Evolutionary conservation across 2,888 invertebrate species (phyloP).

Genomic region (Erebia epiphron): DNA sequence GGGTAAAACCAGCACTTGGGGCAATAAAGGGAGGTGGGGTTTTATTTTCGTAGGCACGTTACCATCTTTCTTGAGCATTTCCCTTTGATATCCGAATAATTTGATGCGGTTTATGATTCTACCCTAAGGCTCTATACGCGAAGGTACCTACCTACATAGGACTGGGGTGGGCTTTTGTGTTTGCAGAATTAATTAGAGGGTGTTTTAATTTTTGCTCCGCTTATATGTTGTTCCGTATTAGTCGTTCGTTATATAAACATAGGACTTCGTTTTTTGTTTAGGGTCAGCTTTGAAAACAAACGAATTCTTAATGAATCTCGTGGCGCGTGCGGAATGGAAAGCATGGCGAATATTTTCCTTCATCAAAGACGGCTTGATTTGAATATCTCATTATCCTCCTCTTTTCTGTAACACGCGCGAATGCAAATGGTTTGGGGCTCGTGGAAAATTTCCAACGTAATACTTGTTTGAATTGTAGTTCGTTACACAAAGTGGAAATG

Average conservation of each 20-base stretch:
- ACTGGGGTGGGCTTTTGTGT: conserved; percentile 51
- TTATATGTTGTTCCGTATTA: conserved; percentile 52
- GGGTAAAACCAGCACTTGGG: conserved; percentile 46
- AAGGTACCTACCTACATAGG: conserved; percentile 16
- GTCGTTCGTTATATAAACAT: conserved; percentile 59
- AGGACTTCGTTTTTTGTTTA: conserved; percentile 52
- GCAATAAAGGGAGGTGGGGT: conserved; percentile 49
- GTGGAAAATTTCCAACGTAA: conserved; percentile 25
- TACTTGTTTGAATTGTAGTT: conserved; percentile 20
- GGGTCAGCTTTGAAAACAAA: conserved; percentile 52
- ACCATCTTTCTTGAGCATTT: conserved; percentile 55
- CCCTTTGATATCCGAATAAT: conserved; percentile 55
- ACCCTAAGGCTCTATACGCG: conserved; percentile 37
- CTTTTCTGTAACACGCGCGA: conserved; percentile 31
- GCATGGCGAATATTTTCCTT: conserved; percentile 42
- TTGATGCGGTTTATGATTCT: conserved; percentile 52
- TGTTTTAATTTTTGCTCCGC: conserved; percentile 58
- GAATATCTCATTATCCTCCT: conserved; percentile 39
- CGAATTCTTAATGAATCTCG: conserved; percentile 61
- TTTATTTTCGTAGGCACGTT: conserved; percentile 57
- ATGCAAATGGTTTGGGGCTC: conserved; percentile 34
- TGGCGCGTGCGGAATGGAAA: conserved; percentile 43
- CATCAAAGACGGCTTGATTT: conserved; percentile 43
- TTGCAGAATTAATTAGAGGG: conserved; percentile 69
- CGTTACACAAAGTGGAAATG: conserved; percentile 21